Conservation (phyloP, 2,113 vertebrate species). For the Trichechus manatus region DNA sequence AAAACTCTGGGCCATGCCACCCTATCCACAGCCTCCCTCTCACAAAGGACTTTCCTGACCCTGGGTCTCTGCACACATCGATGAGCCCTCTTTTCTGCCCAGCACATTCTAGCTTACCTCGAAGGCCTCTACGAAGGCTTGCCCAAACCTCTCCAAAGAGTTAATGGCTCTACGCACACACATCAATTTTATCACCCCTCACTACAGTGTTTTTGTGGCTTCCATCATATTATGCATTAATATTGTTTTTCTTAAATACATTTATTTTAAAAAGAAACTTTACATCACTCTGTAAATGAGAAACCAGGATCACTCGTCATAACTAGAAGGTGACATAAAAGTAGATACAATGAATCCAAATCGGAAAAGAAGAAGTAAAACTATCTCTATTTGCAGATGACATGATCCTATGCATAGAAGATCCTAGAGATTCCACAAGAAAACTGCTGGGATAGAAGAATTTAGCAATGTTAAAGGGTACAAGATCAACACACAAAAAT, state of each 20-base stretch:
- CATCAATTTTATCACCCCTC: too few species aligned
- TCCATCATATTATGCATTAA: background rate
- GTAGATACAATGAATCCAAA: background rate
- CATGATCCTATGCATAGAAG: too few species aligned
- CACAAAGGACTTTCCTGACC: background rate
- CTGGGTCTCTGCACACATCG: background rate
- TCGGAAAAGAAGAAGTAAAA: too few species aligned
- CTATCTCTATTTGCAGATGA: too few species aligned
- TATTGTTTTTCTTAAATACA: background rate
- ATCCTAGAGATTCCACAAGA: too few species aligned
- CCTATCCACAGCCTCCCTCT: background rate
- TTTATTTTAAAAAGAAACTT: background rate
- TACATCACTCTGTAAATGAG: background rate
- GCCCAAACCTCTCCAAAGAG: background rate
- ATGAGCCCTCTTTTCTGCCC: too few species aligned
- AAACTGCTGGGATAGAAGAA: too few species aligned
- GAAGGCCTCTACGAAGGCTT: background rate
- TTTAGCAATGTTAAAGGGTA: too few species aligned
- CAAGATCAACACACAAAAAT: too few species aligned
- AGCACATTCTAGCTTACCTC: background rate
- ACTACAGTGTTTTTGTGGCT: background rate
- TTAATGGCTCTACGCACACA: background rate
- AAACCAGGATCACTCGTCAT: background rate
- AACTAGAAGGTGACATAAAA: conserved; percentile 14
- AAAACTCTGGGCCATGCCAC: too few species aligned